Evolutionary conservation across 2,113 vertebrate species (phyloP), one percentile per base, ranked within the genome.

Genomic region (Lota lota): DNA sequence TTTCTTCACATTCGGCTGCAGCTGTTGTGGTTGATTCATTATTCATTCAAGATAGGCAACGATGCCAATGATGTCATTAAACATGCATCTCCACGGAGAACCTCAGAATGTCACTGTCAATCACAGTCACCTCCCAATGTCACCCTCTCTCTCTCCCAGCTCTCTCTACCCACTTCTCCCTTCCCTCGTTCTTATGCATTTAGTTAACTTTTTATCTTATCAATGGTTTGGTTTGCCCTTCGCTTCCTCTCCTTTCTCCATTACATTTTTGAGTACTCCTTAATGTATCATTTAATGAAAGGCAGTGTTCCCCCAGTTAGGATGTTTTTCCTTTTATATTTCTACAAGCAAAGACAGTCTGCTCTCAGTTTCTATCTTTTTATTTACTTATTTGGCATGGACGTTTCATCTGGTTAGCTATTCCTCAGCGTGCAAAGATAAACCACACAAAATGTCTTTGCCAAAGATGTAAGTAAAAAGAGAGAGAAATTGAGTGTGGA

Each of bases 61-160:
- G 66, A 82, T 76, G 72, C 83, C 86, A 87, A 74, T 73, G 66
- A 82, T 76, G 72, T 84, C 86, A 87, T 90, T 83, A 89, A 88
- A 89, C 82, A 86, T 88, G 88, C 84, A 88, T 88, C 72, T 79
- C 80, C 78, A 0, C 19, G 58, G 79, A 70, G 88, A 83, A 83
- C 76, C n/a, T 28, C 69, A 79, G 83, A 90, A 88, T 88, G 87
- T 86, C 87, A 86, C 84, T 81, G 86, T 89, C 86, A 74, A 36
- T 76, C 69, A 1, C 74, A 62, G 21, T 40, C 20, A 22, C 54
- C 69, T 50, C 63, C 50, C 28, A 58, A 33, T 59, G 11, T 54
- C 69, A 64, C 61, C 53, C 74, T 54, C 71, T 47, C 59, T 67
- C 58, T 53, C 64, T 66, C 66, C 70, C 19, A 2, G 11, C 68